A percentile compares a stretch with the other conserved stretches of the same genome.
Evolutionary conservation across 1,140 invertebrate genomes (phyloP).

Genomic region (Drosophila paulistorum): DNA sequence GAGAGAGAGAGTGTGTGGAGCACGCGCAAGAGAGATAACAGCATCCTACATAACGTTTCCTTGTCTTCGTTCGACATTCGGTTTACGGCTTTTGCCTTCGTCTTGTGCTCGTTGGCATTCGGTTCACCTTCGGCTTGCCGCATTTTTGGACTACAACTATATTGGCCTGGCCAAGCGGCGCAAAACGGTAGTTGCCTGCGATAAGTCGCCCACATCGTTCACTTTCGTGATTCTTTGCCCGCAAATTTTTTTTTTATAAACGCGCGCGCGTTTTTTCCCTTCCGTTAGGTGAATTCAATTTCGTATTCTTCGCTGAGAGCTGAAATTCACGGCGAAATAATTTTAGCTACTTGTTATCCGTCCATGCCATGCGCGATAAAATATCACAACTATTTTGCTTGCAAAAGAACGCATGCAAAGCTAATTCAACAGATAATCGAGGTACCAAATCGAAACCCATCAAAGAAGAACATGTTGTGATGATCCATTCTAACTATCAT

Average conservation of each 20-base stretch:
- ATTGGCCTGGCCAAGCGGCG: conserved; percentile 15
- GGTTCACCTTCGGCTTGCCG: conserved; percentile 9
- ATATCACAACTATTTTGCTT: conserved; percentile 83
- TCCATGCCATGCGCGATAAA: conserved; percentile 84
- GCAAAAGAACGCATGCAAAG: conserved; percentile 83
- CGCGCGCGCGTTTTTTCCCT: conserved; percentile 23
- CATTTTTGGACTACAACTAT: conserved; percentile 47
- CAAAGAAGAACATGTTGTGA: neutral
- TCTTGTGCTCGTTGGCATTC: neutral
- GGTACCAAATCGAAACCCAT: conserved; percentile 36
- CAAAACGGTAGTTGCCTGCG: conserved; percentile 53
- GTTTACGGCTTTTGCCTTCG: too few species aligned
- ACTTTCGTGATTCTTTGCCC: neutral
- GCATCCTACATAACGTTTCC: neutral
- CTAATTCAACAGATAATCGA: conserved; percentile 82
- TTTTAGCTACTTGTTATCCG: conserved; percentile 79
- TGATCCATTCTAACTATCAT: too few species aligned
- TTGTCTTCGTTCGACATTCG: too few species aligned
- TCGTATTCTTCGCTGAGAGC: conserved; percentile 59
- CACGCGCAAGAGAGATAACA: conserved; percentile 9
- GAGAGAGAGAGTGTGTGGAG: conserved; percentile 5
- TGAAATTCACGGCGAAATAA: conserved; percentile 81
- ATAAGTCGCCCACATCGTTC: conserved; percentile 50
- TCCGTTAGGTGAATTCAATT: conserved; percentile 25
- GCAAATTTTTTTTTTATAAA: neutral